A percentile compares a stretch with the other conserved stretches of the same genome.
phyloP scores from a whole-genome alignment of 2,888 invertebrate genomes.

The Strigamia crassipes region DNA sequence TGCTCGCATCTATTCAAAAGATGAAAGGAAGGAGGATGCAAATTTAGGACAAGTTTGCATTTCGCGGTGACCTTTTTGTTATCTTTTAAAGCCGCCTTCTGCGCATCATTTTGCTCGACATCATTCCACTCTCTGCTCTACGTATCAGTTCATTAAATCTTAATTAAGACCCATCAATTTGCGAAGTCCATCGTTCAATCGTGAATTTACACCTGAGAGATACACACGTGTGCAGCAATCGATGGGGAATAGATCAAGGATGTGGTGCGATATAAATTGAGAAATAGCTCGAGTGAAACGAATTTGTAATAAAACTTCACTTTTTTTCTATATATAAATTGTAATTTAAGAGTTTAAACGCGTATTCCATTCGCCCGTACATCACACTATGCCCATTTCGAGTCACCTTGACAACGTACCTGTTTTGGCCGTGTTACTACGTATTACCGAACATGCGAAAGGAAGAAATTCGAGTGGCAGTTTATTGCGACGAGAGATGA shows the following conservation, averaged over 20 bases:
- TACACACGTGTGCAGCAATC: background rate
- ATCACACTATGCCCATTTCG: background rate
- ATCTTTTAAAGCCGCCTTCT: slow-evolving; percentile 1
- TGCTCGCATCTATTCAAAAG: background rate
- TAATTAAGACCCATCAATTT: slow-evolving; percentile 34
- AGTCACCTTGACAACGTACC: slow-evolving; percentile 10
- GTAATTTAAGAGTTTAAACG: background rate
- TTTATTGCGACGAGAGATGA: background rate
- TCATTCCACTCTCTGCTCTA: background rate
- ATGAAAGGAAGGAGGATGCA: background rate
- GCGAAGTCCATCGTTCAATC: slow-evolving; percentile 1
- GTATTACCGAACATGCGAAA: background rate
- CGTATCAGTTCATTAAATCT: slow-evolving; percentile 28
- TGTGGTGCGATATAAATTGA: background rate
- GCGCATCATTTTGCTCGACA: background rate
- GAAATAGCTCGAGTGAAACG: background rate
- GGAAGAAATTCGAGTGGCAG: slow-evolving; percentile 8
- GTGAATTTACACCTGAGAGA: slow-evolving; percentile 4
- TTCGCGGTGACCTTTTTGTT: background rate
- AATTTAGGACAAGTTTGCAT: background rate
- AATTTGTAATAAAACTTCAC: background rate
- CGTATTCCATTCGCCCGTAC: background rate
- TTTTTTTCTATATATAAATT: background rate
- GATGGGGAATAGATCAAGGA: slow-evolving; percentile 3
- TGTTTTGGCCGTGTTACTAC: background rate